These are phyloP conservation scores for Cacatua alba DNA, from an alignment of 2,113 vertebrate species.

Conservation along the genomic window DNA sequence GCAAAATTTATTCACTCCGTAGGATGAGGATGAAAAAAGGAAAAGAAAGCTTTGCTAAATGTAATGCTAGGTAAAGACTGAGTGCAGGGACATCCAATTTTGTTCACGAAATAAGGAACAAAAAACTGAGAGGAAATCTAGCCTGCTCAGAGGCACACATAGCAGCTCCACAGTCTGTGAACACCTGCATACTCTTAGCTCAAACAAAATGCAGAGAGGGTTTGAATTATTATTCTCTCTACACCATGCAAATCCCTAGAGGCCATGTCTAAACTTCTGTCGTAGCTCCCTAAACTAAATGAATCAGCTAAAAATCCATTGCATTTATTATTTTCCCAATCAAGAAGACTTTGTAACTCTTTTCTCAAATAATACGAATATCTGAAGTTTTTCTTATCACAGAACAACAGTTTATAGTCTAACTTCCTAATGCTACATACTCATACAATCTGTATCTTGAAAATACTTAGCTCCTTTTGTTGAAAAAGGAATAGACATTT, in stretches of 20 bases:
- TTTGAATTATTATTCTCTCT: background rate
- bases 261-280: background rate
- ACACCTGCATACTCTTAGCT: background rate
- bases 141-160: background rate
- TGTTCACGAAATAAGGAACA: background rate
- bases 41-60: background rate
- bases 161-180: background rate
- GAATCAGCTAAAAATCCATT: background rate
- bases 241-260: rapidly evolving
- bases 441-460: background rate
- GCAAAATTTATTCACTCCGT: background rate
- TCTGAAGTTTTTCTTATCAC: background rate
- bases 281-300: background rate
- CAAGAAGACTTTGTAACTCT: background rate
- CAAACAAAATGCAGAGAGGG: background rate
- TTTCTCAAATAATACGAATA: background rate
- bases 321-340: background rate
- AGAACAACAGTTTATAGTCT: background rate
- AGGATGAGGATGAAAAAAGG: background rate
- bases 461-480: background rate
- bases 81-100: background rate
- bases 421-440: background rate
- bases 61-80: background rate
- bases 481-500: background rate
- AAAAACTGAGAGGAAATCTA: background rate